Base-by-base conservation (phyloP, 2,888 invertebrate genomes). In the Ophioninae sp. region DNA sequence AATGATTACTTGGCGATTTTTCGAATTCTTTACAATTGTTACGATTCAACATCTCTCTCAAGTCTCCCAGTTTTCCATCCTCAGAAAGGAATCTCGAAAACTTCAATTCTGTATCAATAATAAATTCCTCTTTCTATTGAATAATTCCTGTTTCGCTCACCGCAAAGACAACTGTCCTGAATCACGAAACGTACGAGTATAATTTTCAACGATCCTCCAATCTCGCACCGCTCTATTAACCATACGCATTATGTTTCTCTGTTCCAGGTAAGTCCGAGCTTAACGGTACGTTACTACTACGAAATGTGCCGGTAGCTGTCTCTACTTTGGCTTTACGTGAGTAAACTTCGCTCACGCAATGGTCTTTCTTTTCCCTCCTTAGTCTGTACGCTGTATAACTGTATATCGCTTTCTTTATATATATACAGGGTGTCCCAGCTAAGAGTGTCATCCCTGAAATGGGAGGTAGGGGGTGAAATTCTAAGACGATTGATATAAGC, bases 221-320 rank as follows among this genome's bases (percentile, higher is more conserved):
- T 68, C 41, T 22, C 37, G 44, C 8, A 64, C 20, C 41, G 22
- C 56, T 59, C 37, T 67, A 56, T 69, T 83, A 81, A 83, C 59
- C 81, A 71, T 71, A 64, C 20, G 59, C n/a, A 61, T 81, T 81
- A 68, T 87, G 84, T 79, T 69, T 86, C 81, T 88, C 74, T 87
- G 86, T 88, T 88, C 79, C 86, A 88, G 87, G 88, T 88, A 88
- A 88, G 88, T 88, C 83, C 69, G 72, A 83, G 68, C 75, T 51
- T 87, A 88, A 86, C 88, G 87, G 88, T 87, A 86, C 83, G 73
- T 64, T 81, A 80, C 81, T 69, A 82, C 86, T 86, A 77, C 86
- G 78, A 74, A 72, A 81, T 67, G 41, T 77, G 61, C 72, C 65
- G 73, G 76, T 72, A 71, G 64, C 58, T 61, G 61, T 71, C 58